Base-by-base conservation (phyloP, 1,140 invertebrate genomes). In the Semibalanus balanoides region DNA sequence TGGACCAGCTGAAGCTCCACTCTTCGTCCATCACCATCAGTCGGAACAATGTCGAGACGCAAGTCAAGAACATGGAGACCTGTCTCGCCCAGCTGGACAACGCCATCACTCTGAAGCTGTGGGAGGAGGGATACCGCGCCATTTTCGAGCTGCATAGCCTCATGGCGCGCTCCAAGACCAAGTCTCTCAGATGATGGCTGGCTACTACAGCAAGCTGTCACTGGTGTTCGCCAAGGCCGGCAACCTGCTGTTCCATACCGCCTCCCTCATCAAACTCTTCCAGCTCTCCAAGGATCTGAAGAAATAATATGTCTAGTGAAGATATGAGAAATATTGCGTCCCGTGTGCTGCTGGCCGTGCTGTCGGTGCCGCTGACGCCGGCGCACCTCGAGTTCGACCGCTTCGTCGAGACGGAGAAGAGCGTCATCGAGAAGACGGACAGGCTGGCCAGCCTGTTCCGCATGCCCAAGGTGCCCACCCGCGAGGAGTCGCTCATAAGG, bases 171-270 rank as follows among this genome's bases (percentile, higher is more conserved):
- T 96, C 95, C 0, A 98, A 98, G 83, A 99, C 97, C 84, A 90
- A 90, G 3, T 94, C 95, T 0, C 95, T 0, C 95, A 97, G 83
- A 93, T 96, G 29, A 97, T 98, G 95, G 95, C 96, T 7, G 97
- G 97, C 82, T 99, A 98, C 83, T 98, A 97, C 82, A 93, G 96
- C 80, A 98, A 99, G 83, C 84, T 99, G 27, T 94, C 97, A 0
- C 91, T 99, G 83, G 97, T 99, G 0, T 99, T 99, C 84, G 98
- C 95, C 92, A 99, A 99, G 84, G 96, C 96, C 70, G 96, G 95
- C 0, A 98, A 99, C 84, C 93, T 94, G 79, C 85, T 99, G 27
- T 99, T 99, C 87, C 98, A 99, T 85, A 96, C 98, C 0, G 95
- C 96, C 14, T 96, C 98, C 5, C 84, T 98, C 5, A 91, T 99